Conservation (phyloP, 2,113 vertebrate species). For the Bufo bufo region DNA sequence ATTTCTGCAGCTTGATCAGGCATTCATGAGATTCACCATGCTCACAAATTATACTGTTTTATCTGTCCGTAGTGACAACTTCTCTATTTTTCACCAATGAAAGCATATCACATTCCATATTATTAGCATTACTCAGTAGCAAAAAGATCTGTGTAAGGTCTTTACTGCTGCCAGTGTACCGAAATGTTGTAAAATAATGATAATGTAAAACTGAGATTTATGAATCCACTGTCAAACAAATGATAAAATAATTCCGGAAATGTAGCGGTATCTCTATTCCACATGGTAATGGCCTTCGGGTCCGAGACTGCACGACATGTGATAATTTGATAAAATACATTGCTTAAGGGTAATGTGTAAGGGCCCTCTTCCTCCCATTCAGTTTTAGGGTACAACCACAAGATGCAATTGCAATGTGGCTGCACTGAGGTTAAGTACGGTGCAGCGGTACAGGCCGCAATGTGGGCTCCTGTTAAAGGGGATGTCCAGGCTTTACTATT, state of each 20-base stretch:
- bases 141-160: neutral
- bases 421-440: too few relatives aligned
- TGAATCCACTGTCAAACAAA: neutral
- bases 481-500: too few relatives aligned
- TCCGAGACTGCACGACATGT: neutral
- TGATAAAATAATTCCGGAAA: neutral
- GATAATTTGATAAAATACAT: neutral
- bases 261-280: neutral
- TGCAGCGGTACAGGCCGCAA: too few relatives aligned
- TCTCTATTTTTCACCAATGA: neutral
- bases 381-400: neutral
- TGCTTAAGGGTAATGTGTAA: neutral
- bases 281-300: neutral
- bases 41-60: neutral
- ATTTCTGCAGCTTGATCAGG: neutral
- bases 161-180: neutral
- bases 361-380: neutral
- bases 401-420: too few relatives aligned
- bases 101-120: neutral
- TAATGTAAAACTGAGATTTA: neutral
- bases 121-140: constrained; percentile 12
- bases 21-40: constrained; percentile 8
- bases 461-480: too few relatives aligned
- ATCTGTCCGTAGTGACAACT: neutral
- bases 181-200: neutral